Evolutionary conservation across 2,797 vertebrate species (phyloP).

Genomic region (Sternarchorhynchus goeldii): DNA sequence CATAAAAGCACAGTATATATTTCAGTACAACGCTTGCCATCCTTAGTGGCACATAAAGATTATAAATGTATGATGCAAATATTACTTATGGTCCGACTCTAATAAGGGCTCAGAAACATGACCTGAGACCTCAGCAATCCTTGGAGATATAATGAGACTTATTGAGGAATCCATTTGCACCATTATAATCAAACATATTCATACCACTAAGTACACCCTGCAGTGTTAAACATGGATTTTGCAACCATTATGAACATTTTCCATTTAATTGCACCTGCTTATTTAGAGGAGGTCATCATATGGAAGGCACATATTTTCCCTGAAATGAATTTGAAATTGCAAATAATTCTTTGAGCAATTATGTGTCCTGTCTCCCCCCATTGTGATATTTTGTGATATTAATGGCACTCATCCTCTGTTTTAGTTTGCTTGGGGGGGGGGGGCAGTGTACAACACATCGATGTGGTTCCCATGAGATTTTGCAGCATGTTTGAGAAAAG

Average conservation of each 20-base stretch:
- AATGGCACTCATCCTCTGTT: conserved; percentile 22
- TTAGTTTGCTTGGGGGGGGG: background rate
- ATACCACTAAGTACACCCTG: conserved; percentile 38
- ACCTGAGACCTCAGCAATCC: conserved; percentile 47
- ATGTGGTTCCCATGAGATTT: conserved; percentile 34
- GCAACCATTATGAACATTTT: conserved; percentile 53
- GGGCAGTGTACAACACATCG: conserved; percentile 1
- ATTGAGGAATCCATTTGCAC: conserved; percentile 56
- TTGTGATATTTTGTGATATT: conserved; percentile 28
- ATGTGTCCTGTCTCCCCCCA: background rate
- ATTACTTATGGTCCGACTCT: conserved; percentile 24
- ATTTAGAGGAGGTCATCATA: conserved; percentile 48
- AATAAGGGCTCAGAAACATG: conserved; percentile 33
- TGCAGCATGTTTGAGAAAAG: conserved; percentile 33
- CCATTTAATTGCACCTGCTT: conserved; percentile 46
- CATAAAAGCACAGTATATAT: conserved; percentile 4
- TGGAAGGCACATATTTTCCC: conserved; percentile 39
- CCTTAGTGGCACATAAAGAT: conserved; percentile 27
- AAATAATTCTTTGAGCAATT: conserved; percentile 35
- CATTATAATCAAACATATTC: conserved; percentile 50
- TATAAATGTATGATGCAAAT: conserved; percentile 30
- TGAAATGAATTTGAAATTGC: conserved; percentile 1
- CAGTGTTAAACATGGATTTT: conserved; percentile 51
- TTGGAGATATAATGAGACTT: conserved; percentile 54
- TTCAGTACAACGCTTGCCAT: conserved; percentile 28